A percentile compares a stretch with the other conserved stretches of the same genome.
phyloP scores from a whole-genome alignment of 30 jellyfish, hydroid and myxozoan species.

The Mastigias papua region DNA sequence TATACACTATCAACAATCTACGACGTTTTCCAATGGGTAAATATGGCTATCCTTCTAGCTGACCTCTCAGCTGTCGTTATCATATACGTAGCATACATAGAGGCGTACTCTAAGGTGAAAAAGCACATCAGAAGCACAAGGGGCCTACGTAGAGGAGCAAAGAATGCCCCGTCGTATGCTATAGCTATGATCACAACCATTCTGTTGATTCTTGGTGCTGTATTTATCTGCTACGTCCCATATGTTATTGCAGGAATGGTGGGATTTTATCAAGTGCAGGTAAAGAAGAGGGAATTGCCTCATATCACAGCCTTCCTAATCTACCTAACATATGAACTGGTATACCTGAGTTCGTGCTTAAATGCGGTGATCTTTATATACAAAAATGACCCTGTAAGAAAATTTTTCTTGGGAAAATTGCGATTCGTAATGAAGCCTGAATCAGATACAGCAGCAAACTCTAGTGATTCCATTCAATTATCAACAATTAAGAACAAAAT shows the following conservation, averaged over 20 bases:
- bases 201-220: constrained; percentile 43
- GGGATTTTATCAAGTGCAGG: constrained; percentile 33
- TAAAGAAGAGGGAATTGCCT: not conserved
- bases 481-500: constrained; percentile 10
- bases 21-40: constrained; percentile 36
- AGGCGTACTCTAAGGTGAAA: constrained; percentile 28
- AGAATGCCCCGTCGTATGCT: constrained; percentile 39
- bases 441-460: constrained; percentile 1
- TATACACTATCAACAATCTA: constrained; percentile 47
- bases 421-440: not conserved
- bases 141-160: constrained; percentile 17
- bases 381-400: constrained; percentile 50
- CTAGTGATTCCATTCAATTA: constrained; percentile 29
- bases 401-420: not conserved
- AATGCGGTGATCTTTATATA: constrained; percentile 52
- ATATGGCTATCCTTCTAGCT: constrained; percentile 38
- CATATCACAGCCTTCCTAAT: not conserved
- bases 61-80: constrained; percentile 37
- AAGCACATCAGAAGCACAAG: constrained; percentile 35
- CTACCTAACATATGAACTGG: constrained; percentile 36
- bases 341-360: constrained; percentile 47
- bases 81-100: constrained; percentile 43
- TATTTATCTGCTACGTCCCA: constrained; percentile 47
- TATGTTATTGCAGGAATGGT: constrained; percentile 44
- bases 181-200: constrained; percentile 47